A percentile compares a stretch with the other conserved stretches of the same genome.
These are phyloP conservation scores for Sebastes melanostomus DNA, from an alignment of 2,797 vertebrate species.

Conservation along the genomic window DNA sequence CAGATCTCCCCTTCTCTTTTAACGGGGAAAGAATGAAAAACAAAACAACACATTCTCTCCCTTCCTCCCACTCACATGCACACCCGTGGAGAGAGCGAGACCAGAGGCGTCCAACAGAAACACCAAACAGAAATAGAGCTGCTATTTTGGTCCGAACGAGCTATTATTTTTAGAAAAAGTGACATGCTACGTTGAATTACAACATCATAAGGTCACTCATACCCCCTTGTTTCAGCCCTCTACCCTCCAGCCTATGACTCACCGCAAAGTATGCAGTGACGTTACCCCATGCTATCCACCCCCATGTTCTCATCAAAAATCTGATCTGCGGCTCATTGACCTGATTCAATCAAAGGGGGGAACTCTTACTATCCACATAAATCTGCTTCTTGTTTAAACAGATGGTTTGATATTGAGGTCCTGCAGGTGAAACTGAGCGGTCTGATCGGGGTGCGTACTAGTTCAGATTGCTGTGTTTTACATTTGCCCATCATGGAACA, in stretches of 20 bases:
- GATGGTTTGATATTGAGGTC: slow-evolving; percentile 39
- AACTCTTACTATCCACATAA: slow-evolving; percentile 20
- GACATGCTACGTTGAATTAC: slow-evolving; percentile 77
- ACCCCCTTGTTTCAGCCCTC: slow-evolving; percentile 36
- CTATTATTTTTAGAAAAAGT: slow-evolving; percentile 83
- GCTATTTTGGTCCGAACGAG: slow-evolving; percentile 80
- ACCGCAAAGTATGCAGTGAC: slow-evolving; percentile 77
- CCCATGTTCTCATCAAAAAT: slow-evolving; percentile 52
- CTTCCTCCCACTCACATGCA: slow-evolving; percentile 49
- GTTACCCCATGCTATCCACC: slow-evolving; percentile 62
- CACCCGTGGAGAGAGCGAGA: slow-evolving; percentile 51
- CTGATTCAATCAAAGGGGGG: slow-evolving; percentile 63
- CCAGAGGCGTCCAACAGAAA: slow-evolving; percentile 80
- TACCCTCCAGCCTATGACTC: slow-evolving; percentile 72
- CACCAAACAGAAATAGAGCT: slow-evolving; percentile 80
- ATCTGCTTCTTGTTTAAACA: slow-evolving; percentile 59
- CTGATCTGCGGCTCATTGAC: slow-evolving; percentile 58
- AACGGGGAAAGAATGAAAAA: slow-evolving; percentile 73
- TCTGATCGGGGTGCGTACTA: slow-evolving; percentile 2
- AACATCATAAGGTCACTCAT: slow-evolving; percentile 79
- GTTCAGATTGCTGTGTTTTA: slow-evolving; percentile 20
- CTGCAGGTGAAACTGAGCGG: slow-evolving; percentile 36
- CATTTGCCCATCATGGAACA: slow-evolving; percentile 22
- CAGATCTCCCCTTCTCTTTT: slow-evolving; percentile 12
- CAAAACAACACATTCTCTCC: slow-evolving; percentile 72